Conservation (phyloP, 2,888 invertebrate species). For the Operophtera brumata region DNA sequence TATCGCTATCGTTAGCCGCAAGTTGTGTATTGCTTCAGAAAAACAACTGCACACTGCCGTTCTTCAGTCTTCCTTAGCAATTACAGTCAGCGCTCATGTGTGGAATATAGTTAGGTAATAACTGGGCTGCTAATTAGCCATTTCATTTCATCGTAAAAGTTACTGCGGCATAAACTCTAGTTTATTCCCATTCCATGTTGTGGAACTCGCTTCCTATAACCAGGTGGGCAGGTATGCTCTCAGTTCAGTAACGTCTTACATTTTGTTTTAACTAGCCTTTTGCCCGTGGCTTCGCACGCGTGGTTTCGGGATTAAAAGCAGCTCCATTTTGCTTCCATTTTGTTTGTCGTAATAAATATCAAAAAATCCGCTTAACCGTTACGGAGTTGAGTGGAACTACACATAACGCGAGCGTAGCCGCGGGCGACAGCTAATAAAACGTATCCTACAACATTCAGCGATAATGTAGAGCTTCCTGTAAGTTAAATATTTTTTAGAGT, state of each 20-base stretch:
- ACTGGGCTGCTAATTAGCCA: slow-evolving; percentile 44
- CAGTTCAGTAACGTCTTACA: slow-evolving; percentile 23
- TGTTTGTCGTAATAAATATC: too few species aligned
- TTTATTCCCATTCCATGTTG: slow-evolving; percentile 37
- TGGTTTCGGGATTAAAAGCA: too few species aligned
- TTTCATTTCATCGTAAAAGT: slow-evolving; percentile 44
- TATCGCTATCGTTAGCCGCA: slow-evolving; percentile 23
- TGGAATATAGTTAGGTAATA: slow-evolving; percentile 47
- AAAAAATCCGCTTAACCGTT: too few species aligned
- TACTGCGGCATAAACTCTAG: slow-evolving; percentile 31
- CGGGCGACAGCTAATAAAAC: too few species aligned
- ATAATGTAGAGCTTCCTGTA: too few species aligned
- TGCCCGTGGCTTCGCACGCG: too few species aligned
- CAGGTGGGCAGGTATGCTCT: slow-evolving; percentile 20
- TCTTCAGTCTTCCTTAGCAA: slow-evolving; percentile 33
- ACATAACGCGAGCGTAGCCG: too few species aligned
- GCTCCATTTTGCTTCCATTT: too few species aligned
- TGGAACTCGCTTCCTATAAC: slow-evolving; percentile 41
- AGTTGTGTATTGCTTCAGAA: slow-evolving; percentile 16
- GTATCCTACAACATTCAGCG: too few species aligned
- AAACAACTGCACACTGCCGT: slow-evolving; percentile 21
- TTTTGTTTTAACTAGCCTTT: slow-evolving; percentile 12
- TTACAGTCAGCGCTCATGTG: slow-evolving; percentile 42
- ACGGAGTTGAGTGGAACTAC: too few species aligned
- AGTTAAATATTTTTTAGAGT: too few species aligned